phyloP scores from a whole-genome alignment of 1,140 invertebrate genomes.

The Brachionus sp. region DNA sequence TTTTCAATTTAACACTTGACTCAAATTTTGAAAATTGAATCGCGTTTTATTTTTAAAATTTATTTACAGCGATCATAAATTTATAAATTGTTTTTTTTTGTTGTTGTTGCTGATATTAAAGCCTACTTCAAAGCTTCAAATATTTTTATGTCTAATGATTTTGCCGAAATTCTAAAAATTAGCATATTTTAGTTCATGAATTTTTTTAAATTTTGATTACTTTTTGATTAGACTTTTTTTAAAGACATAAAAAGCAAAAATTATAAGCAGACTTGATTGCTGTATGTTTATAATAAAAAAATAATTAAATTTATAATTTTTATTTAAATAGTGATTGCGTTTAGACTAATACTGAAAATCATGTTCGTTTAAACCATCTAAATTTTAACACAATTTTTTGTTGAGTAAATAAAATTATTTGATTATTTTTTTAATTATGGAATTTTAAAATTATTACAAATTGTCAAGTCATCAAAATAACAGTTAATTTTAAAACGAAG shows the following conservation, averaged over 20 bases:
- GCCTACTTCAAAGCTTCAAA: not conserved
- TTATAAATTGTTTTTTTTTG: not conserved
- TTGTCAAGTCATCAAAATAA: not conserved
- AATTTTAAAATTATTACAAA: not conserved
- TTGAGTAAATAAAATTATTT: not conserved
- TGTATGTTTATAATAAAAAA: not conserved
- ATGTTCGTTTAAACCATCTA: not conserved
- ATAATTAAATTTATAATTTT: too few relatives aligned
- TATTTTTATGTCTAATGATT: not conserved
- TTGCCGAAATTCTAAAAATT: not conserved
- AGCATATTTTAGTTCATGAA: not conserved
- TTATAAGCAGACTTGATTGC: not conserved
- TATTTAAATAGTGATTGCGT: too few relatives aligned
- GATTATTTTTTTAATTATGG: not conserved
- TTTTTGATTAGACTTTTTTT: not conserved
- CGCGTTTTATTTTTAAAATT: not conserved
- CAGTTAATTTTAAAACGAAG: not conserved
- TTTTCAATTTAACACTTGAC: slow-evolving; percentile 3
- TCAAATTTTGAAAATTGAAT: not conserved
- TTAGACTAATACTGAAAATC: too few relatives aligned
- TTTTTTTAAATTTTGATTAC: not conserved
- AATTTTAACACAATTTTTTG: not conserved
- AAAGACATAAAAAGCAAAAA: not conserved
- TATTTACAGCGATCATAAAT: not conserved
- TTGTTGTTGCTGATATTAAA: not conserved